Evolutionary conservation across 2,888 invertebrate species (phyloP), one percentile per base, ranked within the genome.

Genomic region (Epinotia demarniana): DNA sequence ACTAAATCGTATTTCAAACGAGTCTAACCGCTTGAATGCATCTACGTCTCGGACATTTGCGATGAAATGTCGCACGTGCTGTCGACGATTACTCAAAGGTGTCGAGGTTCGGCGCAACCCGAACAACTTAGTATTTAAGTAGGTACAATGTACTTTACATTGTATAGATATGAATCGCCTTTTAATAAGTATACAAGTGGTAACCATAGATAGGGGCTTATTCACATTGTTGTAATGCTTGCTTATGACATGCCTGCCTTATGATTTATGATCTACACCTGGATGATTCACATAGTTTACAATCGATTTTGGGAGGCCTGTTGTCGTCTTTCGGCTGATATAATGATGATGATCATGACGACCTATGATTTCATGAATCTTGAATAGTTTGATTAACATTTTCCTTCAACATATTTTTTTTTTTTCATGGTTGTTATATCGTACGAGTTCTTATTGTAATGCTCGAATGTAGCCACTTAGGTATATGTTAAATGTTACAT

Each of bases 41-140:
- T n/a, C n/a, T n/a, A 70, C 60, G 69, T n/a, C 12, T 75, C 60
- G 75, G 66, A 72, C 75, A 72, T 61, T 75, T 67, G 75, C 72
- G 75, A 72, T 72, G 75, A 72, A 75, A 75, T 72, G 75, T 72
- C 75, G 75, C 72, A 75, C 61, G 72, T 62, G 67, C 61, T 67
- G 71, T 57, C 46, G 67, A 62, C 67, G 67, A 75, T 75, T 75
- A 75, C 61, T 67, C 71, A 67, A 75, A 72, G 75, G 74, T 74
- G 64, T 74, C 74, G 74, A 77, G 77, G 73, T 63, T 76, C 76
- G 68, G 53, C 61, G 58, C 53, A 58, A 23, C 73, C 77, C 33
- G 60, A 68, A 72, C 73, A 77, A 78, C 66, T 76, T 76, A 69
- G 64, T 78, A 73, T 61, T 71, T 61, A 62, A 62, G 71, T 75